Base-by-base conservation (phyloP, 2,888 invertebrate genomes). In the Conchocele bisecta region DNA sequence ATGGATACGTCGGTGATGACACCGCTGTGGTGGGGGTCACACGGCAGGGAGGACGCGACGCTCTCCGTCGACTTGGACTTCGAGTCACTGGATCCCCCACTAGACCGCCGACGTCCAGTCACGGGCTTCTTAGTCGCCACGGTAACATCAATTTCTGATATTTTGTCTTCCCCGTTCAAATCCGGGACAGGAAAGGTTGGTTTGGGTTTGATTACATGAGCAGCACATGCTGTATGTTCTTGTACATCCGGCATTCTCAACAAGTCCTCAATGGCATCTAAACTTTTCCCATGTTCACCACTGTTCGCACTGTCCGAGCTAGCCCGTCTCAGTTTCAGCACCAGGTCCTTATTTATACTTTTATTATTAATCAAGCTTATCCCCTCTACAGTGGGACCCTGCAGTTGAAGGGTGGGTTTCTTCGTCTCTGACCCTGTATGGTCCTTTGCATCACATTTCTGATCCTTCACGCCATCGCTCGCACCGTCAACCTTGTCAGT, bases 1-100 rank as follows among this genome's bases (percentile, higher is more conserved):
- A 79, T 79, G 22, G 75, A 79, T n/a, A 78, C 59, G 42, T 75
- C 75, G 15, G 75, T 59, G 6, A 63, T 26, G 1, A 73, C 33
- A 11, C 71, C 68, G 26, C 31, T 51, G n/a, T n/a, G n/a, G n/a
- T n/a, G n/a, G n/a, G n/a, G n/a, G n/a, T n/a, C n/a, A n/a, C n/a
- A n/a, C 4, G 51, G 2, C 7, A 28, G 17, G 13, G 6, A 33
- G 13, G 33, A 29, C 9, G n/a, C 7, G 20, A 31, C 22, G 29
- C 22, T 35, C 15, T 33, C 31, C 20, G 51, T 33, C 7, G 17
- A 35, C 35, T 51, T 51, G 2, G 51, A 51, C n/a, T 51, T 35
- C 17, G 51, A 31, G 7, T 29, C 51, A 51, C 31, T 51, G 5
- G 51, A 51, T n/a, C 51, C 33, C 22, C 29, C 51, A 50, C 50